Percentiles rank a stretch among this genome's conserved stretches.
Evolutionary conservation across 2,797 vertebrate species (phyloP).

Genomic region (Aphelocoma californica): DNA sequence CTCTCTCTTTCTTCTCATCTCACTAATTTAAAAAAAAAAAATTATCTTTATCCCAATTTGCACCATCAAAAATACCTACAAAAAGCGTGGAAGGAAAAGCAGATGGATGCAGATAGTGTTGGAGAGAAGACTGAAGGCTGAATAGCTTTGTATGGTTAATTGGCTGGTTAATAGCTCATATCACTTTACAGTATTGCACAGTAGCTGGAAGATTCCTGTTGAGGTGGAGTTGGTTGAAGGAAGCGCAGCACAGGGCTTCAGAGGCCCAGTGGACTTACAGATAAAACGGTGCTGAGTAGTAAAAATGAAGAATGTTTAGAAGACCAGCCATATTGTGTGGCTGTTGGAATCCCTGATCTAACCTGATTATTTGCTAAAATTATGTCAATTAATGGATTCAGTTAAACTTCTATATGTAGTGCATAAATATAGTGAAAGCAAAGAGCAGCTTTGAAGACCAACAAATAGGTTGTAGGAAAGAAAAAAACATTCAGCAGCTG

Average conservation of each 20-base stretch:
- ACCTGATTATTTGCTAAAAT: background rate
- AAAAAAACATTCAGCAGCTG: background rate
- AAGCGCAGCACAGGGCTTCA: background rate
- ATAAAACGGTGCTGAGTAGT: background rate
- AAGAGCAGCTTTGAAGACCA: background rate
- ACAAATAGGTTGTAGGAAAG: background rate
- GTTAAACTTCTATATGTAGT: background rate
- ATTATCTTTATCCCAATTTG: background rate
- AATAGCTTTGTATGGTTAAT: background rate
- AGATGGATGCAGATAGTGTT: background rate
- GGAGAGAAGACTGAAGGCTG: background rate
- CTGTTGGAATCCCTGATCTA: background rate
- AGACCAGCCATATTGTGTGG: background rate
- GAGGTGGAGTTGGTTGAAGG: background rate
- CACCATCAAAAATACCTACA: background rate
- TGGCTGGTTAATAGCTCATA: conserved; percentile 3
- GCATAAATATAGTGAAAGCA: background rate
- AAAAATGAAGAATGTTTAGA: background rate
- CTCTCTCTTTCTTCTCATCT: background rate
- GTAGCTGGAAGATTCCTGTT: background rate
- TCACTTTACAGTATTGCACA: background rate
- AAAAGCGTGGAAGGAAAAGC: background rate
- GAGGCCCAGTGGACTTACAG: background rate
- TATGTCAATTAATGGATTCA: background rate
- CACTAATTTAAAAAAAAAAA: background rate